Evolutionary conservation across 2,113 vertebrate genomes (phyloP), one percentile per base, ranked within the genome.

Genomic region (Laticauda laticaudata): DNA sequence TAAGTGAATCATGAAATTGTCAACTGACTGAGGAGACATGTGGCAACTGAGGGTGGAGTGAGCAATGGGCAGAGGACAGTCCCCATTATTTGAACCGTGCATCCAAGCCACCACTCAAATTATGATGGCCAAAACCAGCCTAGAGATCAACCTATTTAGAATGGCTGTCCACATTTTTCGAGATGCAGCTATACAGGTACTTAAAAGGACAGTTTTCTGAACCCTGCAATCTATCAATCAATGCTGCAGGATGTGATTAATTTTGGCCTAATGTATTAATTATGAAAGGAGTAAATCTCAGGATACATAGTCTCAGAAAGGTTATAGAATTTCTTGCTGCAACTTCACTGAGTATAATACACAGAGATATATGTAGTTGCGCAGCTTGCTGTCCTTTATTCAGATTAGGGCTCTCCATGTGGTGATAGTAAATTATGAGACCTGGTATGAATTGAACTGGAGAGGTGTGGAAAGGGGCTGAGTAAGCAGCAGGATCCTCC

Each of bases 191-290:
- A 90, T 81, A 90, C 88, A 90, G 91, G 43, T 86, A 91, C 64
- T 92, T 94, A 88, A 24, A 64, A 24, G 90, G 21, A 1, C 53
- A 75, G 56, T 91, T 94, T 93, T 45, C 92, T 95, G 53, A 91
- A 56, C 81, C 93, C 86, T 89, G 61, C 92, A 26, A 94, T 91
- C 59, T 94, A 87, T 87, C 95, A 87, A 96, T 96, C 93, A 95
- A 29, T 95, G 92, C 89, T 91, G 69, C 61, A 94, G 48, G 75
- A 75, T 94, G 0, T 86, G 92, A 94, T 92, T 93, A 90, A 95
- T 94, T 21, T n/a, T 64, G 0, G 18, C 45, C 18, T 39, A 59
- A 57, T 43, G 85, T 89, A 18, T 24, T 56, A 39, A 89, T 51
- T 51, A 51, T 54, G 34, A 48, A 85, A 69, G 48, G 61, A 64